These are phyloP conservation scores for Tuberolachnus salignus DNA, from an alignment of 2,888 invertebrate genomes.

Conservation along the genomic window DNA sequence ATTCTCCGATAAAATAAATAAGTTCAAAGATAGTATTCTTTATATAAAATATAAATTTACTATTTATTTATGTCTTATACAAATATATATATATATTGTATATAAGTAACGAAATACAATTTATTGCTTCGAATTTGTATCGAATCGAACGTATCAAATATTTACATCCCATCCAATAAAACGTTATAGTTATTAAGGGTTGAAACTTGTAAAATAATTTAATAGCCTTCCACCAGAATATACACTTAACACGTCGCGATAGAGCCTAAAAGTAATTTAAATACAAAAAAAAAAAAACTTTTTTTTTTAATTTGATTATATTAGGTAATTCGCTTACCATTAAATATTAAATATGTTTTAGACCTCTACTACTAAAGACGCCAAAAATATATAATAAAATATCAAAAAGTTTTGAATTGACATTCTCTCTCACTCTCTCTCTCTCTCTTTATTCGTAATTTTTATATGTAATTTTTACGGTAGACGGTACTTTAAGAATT, in stretches of 20 bases:
- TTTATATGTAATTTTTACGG: constrained; percentile 17
- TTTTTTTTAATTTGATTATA: too few species aligned
- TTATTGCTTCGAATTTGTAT: neutral
- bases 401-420: constrained; percentile 29
- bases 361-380: constrained; percentile 20
- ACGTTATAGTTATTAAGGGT: neutral
- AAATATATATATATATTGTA: too few species aligned
- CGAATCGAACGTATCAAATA: constrained; percentile 31
- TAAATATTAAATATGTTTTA: too few species aligned
- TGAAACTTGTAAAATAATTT: constrained; percentile 25
- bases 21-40: neutral
- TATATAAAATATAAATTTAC: constrained; percentile 29
- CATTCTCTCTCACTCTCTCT: too few species aligned
- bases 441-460: constrained; percentile 22
- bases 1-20: neutral
- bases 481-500: constrained; percentile 35
- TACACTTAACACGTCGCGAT: too few species aligned
- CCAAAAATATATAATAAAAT: constrained; percentile 42
- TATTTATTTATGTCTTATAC: neutral
- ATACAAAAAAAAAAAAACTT: too few species aligned
- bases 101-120: neutral
- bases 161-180: neutral
- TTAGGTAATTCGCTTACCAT: too few species aligned
- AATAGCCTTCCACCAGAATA: too few species aligned
- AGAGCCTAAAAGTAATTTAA: too few species aligned